Conservation (phyloP, 1,140 invertebrate species). For the Penaeus chinensis region DNA sequence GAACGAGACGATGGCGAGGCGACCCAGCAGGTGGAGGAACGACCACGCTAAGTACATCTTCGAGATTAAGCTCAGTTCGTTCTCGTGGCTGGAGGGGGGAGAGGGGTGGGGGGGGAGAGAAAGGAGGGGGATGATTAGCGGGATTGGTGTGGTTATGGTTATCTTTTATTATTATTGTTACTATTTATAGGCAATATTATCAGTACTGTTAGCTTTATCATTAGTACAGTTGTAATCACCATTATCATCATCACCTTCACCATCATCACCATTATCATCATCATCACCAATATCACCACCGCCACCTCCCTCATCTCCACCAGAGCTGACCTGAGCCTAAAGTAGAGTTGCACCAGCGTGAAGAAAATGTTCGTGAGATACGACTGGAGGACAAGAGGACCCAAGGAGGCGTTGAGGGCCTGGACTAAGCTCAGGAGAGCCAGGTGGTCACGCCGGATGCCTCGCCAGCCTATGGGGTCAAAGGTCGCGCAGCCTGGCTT, state of each 20-base stretch:
- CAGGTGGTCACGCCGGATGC: conserved; percentile 31
- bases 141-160: neutral
- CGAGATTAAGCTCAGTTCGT: neutral
- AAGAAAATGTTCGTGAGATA: conserved; percentile 57
- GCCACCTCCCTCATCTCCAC: neutral
- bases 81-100: neutral
- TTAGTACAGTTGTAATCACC: too few relatives aligned
- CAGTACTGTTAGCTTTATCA: too few relatives aligned
- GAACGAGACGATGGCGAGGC: conserved; percentile 32
- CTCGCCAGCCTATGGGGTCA: conserved; percentile 10
- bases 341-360: conserved; percentile 50
- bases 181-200: too few relatives aligned
- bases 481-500: too few relatives aligned
- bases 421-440: conserved; percentile 22
- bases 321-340: conserved; percentile 22
- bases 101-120: neutral
- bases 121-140: neutral
- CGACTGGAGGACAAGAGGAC: conserved; percentile 54
- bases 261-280: too few relatives aligned
- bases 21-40: conserved; percentile 25
- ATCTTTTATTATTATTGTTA: too few relatives aligned
- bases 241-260: too few relatives aligned
- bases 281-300: too few relatives aligned
- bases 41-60: conserved; percentile 33
- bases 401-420: conserved; percentile 28